Evolutionary conservation across 2,888 invertebrate genomes (phyloP).

Genomic region (Aporophyla nigra): DNA sequence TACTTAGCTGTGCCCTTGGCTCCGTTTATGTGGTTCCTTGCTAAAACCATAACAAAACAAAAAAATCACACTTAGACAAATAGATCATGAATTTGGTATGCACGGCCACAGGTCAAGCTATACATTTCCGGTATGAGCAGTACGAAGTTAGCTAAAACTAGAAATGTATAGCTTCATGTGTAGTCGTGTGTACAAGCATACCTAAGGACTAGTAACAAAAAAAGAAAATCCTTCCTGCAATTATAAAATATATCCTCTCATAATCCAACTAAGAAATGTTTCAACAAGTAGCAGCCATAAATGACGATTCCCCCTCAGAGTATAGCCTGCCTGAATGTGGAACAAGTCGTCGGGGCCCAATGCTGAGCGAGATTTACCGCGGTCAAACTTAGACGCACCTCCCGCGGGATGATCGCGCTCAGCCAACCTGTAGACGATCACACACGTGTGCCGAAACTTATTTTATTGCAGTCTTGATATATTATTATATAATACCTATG

Average conservation of each 20-base stretch:
- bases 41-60: not conserved
- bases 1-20: not conserved
- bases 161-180: no score
- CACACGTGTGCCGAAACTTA: constrained; percentile 32
- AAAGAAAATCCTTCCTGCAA: not conserved
- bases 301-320: constrained; percentile 74
- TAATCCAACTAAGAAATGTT: constrained; percentile 12
- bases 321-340: constrained; percentile 73
- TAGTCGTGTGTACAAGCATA: not conserved
- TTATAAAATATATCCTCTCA: constrained; percentile 8
- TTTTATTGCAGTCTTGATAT: constrained; percentile 30
- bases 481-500: not conserved
- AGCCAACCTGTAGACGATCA: constrained; percentile 45
- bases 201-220: no score
- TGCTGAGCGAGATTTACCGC: constrained; percentile 80
- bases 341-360: constrained; percentile 81
- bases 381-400: constrained; percentile 81
- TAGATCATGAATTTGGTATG: not conserved
- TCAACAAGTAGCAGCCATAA: constrained; percentile 67
- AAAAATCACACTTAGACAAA: not conserved
- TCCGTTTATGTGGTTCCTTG: not conserved
- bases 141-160: no score
- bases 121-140: no score
- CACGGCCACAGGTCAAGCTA: no score
- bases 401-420: constrained; percentile 70